Base-by-base conservation (phyloP, 2,113 vertebrate species). In the Amblyornis subalaris region DNA sequence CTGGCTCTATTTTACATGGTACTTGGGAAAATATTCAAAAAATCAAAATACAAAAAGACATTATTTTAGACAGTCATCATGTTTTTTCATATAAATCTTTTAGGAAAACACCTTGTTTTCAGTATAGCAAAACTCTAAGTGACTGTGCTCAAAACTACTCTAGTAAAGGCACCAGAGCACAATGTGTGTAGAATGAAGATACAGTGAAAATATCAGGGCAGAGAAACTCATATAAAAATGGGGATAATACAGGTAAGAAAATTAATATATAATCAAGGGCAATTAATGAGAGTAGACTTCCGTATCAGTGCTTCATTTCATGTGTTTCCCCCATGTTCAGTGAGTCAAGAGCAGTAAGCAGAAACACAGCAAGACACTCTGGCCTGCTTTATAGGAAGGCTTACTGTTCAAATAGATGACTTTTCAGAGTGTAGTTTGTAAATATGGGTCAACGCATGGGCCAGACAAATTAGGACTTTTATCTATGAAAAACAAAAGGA, bases 271-370 rank as follows among this genome's bases (percentile, higher is more conserved):
- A 40, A 76, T 64, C 17, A 51, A 55, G 6, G 7, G 11, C 7
- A 74, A n/a, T 58, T 44, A 62, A 67, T 60, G 40, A 90, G 15
- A 53, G 5, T 10, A 91, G 33, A 66, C 14, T 38, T 85, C 42
- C 45, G 5, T 40, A 25, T 47, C 29, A 33, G n/a, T 42, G 12
- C 9, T 76, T 71, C 16, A 17, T 88, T 17, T 64, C 48, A 6
- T 7, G 3, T 4, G 0, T 61, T 53, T 15, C 6, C 13, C 5
- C 1, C 14, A 9, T 24, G 2, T 18, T 57, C 38, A 51, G 7
- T 57, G 16, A 81, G 13, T 28, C 20, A 38, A 78, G 40, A 65
- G 35, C 14, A 61, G 9, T 25, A 74, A 55, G 20, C 6, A 53
- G 33, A 45, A 93, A 54, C 23, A 53, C 9, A 72, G 8, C 12